Base-by-base conservation (phyloP, 2,888 invertebrate species). In the Drosophila paramelanica region DNA sequence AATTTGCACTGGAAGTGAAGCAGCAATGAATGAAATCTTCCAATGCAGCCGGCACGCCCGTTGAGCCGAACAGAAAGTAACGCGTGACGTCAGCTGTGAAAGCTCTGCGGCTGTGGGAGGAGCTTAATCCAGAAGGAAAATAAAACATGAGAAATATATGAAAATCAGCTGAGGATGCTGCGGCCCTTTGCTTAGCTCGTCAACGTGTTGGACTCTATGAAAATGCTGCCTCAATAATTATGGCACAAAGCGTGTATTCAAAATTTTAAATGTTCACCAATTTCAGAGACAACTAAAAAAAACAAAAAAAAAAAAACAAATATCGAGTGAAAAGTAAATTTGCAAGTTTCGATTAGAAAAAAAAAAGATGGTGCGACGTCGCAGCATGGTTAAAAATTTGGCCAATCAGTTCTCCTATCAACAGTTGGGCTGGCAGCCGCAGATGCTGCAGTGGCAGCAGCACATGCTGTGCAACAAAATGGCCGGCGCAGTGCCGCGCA, bases 1-100 rank as follows among this genome's bases (percentile, higher is more conserved):
- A 77, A 66, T 36, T 47, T n/a, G 41, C 33, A 13, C 41, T 61
- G 67, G 73, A 73, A 58, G 25, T 42, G 55, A 36, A 43, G 59
- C 43, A n/a, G 52, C 64, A 53, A 80, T 80, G 79, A 80, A 80
- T 80, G 79, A 80, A 80, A 53, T 31, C 46, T 73, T 70, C 67
- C 76, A 73, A 45, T 27, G 47, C 56, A 49, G 45, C 50, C 41
- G 62, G 52, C 45, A 39, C 57, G 43, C 59, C 39, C 13, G 17
- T 39, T 10, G 11, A 13, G 33, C 27, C n/a, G 17, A 1, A 5
- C 41, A 4, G 17, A 27, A 64, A 41, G 47, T 11, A 10, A 10
- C 10, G 51, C 43, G 64, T 57, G 73, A 74, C 73, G 73, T 74
- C 73, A 75, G 70, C 70, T 31, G 13, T 31, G 11, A 33, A 46